These are phyloP conservation scores for Dinomys branickii DNA, from an alignment of 2,113 vertebrate species.

Conservation along the genomic window DNA sequence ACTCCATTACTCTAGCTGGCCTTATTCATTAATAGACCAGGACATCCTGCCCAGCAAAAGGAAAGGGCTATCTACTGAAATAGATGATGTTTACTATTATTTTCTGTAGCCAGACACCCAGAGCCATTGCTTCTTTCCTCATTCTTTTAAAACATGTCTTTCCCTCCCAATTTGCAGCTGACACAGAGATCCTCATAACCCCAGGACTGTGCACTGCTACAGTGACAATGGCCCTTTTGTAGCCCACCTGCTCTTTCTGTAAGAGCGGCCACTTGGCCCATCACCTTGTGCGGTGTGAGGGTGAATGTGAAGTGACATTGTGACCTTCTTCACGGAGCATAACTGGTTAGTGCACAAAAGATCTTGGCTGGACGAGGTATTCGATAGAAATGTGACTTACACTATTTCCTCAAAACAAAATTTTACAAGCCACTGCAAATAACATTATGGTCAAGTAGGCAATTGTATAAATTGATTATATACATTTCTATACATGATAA, in stretches of 20 bases:
- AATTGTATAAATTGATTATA: not conserved
- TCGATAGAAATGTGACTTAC: not conserved
- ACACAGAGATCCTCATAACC: not conserved
- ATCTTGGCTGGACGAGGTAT: not conserved
- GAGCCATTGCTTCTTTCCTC: not conserved
- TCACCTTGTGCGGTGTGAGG: not conserved
- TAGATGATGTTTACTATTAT: not conserved
- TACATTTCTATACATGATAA: not conserved
- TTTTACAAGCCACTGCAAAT: not conserved
- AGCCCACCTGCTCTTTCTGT: not conserved
- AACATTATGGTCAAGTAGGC: not conserved
- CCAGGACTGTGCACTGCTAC: not conserved
- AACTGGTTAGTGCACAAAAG: not conserved
- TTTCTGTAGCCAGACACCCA: not conserved
- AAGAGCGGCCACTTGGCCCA: not conserved
- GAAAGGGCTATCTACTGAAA: not conserved
- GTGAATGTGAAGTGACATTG: not conserved
- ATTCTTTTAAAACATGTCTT: not conserved
- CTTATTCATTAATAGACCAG: slow-evolving; percentile 4
- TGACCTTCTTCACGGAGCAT: not conserved
- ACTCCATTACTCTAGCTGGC: not conserved
- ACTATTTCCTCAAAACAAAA: not conserved
- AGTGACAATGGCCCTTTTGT: not conserved
- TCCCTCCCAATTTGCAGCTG: not conserved
- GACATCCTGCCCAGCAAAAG: not conserved